These are phyloP conservation scores for Drosophila meridiana DNA, from an alignment of 2,888 invertebrate species.

Conservation along the genomic window DNA sequence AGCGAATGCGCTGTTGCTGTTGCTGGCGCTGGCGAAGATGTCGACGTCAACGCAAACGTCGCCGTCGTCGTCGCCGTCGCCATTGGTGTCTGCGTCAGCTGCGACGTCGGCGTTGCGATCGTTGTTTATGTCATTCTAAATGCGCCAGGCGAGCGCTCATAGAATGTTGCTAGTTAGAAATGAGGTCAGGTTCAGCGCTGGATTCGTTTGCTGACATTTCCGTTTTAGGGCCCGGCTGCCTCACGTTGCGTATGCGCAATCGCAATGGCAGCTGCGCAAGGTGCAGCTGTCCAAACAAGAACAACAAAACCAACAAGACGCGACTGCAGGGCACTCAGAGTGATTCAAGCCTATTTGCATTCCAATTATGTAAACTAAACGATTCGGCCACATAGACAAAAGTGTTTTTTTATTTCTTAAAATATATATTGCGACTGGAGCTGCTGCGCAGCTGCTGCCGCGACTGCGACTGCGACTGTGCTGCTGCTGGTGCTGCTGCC, in stretches of 20 bases:
- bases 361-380: conserved; percentile 64
- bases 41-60: background rate
- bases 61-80: conserved; percentile 1
- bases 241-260: conserved; percentile 37
- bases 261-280: conserved; percentile 26
- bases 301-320: conserved; percentile 5
- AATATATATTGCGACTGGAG: conserved; percentile 24
- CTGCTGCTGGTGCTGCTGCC: conserved; percentile 21
- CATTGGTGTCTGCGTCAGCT: conserved; percentile 6
- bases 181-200: conserved; percentile 59
- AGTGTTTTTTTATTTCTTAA: conserved; percentile 45
- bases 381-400: conserved; percentile 39
- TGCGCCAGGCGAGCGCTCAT: conserved; percentile 29
- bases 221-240: conserved; percentile 13
- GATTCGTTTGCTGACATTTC: conserved; percentile 26
- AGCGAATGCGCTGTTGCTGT: conserved; percentile 65
- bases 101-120: conserved; percentile 4
- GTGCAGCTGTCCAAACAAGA: conserved; percentile 42
- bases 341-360: conserved; percentile 39
- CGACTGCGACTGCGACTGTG: background rate
- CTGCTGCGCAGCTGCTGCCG: conserved; percentile 19
- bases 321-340: conserved; percentile 4
- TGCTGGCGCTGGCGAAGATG: background rate
- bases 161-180: conserved; percentile 32
- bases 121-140: conserved; percentile 58